phyloP scores from a whole-genome alignment of 2,113 vertebrate species.

The Synodontis membranacea region DNA sequence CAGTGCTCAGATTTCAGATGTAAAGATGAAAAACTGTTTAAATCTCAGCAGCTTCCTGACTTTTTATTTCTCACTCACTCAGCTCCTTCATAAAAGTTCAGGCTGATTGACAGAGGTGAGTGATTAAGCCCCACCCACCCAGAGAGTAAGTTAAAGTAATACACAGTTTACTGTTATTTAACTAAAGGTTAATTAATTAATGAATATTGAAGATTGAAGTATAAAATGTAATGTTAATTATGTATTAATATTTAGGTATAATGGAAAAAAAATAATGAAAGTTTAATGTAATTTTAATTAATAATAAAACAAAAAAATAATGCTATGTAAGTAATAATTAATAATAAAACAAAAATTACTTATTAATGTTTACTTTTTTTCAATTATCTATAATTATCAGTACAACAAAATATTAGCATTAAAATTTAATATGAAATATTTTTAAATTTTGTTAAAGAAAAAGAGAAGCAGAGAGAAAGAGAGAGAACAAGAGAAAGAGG shows the following conservation, averaged over 20 bases:
- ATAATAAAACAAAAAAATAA: not conserved
- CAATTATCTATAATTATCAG: too few relatives aligned
- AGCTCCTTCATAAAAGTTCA: too few relatives aligned
- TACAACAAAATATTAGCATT: too few relatives aligned
- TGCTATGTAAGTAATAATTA: not conserved
- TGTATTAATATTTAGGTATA: not conserved
- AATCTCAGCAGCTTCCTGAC: not conserved
- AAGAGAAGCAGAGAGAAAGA: not conserved
- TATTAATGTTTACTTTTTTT: too few relatives aligned
- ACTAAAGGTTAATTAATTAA: not conserved
- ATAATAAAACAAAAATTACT: not conserved
- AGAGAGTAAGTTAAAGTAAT: not conserved
- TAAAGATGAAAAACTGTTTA: not conserved
- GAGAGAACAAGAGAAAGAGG: rapidly evolving
- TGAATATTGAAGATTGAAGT: not conserved
- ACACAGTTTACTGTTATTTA: not conserved
- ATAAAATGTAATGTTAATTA: not conserved
- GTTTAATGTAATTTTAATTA: not conserved
- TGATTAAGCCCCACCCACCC: too few relatives aligned
- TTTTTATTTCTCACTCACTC: not conserved
- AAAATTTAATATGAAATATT: too few relatives aligned
- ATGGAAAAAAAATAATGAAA: not conserved
- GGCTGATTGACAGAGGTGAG: not conserved
- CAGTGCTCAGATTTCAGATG: not conserved
- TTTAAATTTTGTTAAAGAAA: too few relatives aligned